A percentile compares a stretch with the other conserved stretches of the same genome.
These are phyloP conservation scores for Xenotilapia caudafasciata DNA, from an alignment of 2,113 vertebrate species.

Conservation along the genomic window DNA sequence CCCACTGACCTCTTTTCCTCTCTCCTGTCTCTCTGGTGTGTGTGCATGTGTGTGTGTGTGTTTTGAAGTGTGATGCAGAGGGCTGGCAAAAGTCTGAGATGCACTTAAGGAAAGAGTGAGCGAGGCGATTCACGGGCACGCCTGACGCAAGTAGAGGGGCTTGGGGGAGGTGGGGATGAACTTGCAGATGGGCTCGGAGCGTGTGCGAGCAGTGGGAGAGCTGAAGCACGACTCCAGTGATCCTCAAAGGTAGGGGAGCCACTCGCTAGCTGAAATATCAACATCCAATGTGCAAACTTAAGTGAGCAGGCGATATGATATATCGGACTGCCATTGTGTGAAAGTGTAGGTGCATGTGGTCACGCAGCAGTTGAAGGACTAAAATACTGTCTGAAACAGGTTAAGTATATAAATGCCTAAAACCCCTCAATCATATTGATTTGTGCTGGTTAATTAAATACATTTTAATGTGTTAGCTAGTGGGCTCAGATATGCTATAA, in stretches of 20 bases:
- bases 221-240: conserved; percentile 19
- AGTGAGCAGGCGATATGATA: not conserved
- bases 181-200: conserved; percentile 46
- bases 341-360: not conserved
- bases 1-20: conserved; percentile 36
- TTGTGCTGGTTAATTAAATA: not conserved
- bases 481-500: not conserved
- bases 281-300: conserved; percentile 20
- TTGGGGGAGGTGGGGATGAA: conserved; percentile 9
- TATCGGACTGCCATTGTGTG: not conserved
- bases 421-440: not conserved
- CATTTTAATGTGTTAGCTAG: not conserved
- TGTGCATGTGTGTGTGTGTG: not conserved
- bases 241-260: conserved; percentile 25
- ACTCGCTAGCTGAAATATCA: conserved; percentile 29
- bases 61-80: conserved; percentile 30
- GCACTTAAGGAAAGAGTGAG: conserved; percentile 40
- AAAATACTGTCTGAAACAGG: not conserved
- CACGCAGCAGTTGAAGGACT: not conserved
- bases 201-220: conserved; percentile 23
- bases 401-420: not conserved
- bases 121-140: conserved; percentile 37
- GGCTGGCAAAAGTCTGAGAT: conserved; percentile 25
- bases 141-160: conserved; percentile 36
- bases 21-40: not conserved